Conservation (phyloP, 2,113 vertebrate species). For the Rana temporaria region DNA sequence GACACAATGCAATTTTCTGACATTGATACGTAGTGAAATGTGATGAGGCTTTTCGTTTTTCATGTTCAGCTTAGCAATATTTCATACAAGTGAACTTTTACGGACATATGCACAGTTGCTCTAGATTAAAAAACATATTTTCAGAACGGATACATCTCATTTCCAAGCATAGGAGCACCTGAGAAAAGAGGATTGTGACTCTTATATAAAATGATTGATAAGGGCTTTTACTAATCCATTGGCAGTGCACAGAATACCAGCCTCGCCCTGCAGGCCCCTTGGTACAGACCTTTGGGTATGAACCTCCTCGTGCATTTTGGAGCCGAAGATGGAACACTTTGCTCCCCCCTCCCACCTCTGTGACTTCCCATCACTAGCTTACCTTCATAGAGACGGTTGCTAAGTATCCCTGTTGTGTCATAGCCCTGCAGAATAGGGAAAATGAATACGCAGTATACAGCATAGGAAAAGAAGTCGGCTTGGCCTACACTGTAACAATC, state of each 20-base stretch:
- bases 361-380: conserved; percentile 32
- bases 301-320: conserved; percentile 16
- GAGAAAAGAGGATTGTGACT: background rate
- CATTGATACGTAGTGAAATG: too few species aligned
- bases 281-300: conserved; percentile 4
- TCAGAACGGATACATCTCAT: background rate
- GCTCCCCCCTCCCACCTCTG: conserved; percentile 41
- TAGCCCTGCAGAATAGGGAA: conserved; percentile 41
- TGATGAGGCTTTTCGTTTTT: too few species aligned
- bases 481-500: background rate
- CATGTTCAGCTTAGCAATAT: too few species aligned
- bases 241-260: background rate
- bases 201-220: background rate
- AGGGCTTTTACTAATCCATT: background rate
- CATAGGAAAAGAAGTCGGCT: background rate
- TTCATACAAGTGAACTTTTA: too few species aligned
- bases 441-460: conserved; percentile 16
- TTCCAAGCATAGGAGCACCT: background rate
- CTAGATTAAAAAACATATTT: too few species aligned
- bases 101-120: too few species aligned
- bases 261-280: background rate
- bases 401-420: conserved; percentile 56
- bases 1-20: too few species aligned
- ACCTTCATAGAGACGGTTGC: conserved; percentile 53
- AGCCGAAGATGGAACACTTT: conserved; percentile 4